Evolutionary conservation across 2,888 invertebrate genomes (phyloP).

Genomic region (Empis stercorea): DNA sequence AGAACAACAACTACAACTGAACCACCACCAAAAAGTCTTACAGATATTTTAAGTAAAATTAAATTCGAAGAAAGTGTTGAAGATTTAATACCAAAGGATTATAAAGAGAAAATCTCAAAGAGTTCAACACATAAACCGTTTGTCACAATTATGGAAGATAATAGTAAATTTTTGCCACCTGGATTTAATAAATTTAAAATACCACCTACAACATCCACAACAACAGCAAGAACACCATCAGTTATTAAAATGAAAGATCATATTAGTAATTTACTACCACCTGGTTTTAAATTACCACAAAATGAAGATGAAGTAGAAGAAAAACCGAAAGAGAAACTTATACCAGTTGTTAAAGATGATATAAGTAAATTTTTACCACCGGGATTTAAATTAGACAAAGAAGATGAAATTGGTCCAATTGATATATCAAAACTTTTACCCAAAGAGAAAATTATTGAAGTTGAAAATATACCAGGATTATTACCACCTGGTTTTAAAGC

Average conservation of each 20-base stretch:
- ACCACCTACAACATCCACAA: constrained; percentile 24
- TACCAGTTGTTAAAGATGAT: constrained; percentile 29
- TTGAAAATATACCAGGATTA: constrained; percentile 37
- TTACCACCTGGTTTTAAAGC: constrained; percentile 46
- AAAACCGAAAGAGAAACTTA: background rate
- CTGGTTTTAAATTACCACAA: constrained; percentile 40
- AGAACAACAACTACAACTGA: constrained; percentile 18
- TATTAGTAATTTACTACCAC: constrained; percentile 48
- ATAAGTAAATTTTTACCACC: constrained; percentile 50
- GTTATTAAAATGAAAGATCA: constrained; percentile 41
- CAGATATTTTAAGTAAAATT: constrained; percentile 26
- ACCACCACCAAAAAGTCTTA: constrained; percentile 12
- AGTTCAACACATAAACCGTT: constrained; percentile 32
- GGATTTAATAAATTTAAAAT: constrained; percentile 41
- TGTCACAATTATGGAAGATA: constrained; percentile 40
- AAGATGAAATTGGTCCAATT: constrained; percentile 15
- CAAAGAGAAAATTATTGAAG: constrained; percentile 36
- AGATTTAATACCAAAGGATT: constrained; percentile 41
- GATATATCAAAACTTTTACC: constrained; percentile 49
- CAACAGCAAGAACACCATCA: constrained; percentile 31
- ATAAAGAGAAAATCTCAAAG: constrained; percentile 36
- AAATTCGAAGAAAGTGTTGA: constrained; percentile 25
- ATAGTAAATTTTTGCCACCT: constrained; percentile 45
- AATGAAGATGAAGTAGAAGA: constrained; percentile 30
- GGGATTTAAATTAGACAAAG: constrained; percentile 36